Evolutionary conservation across 2,113 vertebrate genomes (phyloP).

Genomic region (Peromyscus polionotus): DNA sequence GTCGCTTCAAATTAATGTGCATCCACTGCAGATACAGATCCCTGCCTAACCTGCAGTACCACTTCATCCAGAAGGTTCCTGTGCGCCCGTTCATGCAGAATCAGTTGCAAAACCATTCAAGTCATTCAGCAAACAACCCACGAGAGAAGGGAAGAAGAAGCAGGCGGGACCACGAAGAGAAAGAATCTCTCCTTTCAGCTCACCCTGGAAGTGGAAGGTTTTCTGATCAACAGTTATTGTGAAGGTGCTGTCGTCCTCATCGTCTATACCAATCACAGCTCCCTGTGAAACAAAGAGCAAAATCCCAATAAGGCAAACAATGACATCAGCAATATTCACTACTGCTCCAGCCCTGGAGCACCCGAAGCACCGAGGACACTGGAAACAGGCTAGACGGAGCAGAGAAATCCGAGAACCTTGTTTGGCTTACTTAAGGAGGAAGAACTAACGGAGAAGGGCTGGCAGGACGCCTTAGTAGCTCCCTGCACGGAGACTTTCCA

Average conservation of each 20-base stretch:
- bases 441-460: background rate
- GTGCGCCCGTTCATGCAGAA: conserved; percentile 82
- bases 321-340: conserved; percentile 93
- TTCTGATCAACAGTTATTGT: conserved; percentile 99
- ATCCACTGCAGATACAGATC: conserved; percentile 87
- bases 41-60: conserved; percentile 88
- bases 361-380: conserved; percentile 81
- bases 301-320: conserved; percentile 92
- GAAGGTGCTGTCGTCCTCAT: conserved; percentile 99
- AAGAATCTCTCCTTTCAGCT: conserved; percentile 88
- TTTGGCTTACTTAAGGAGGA: conserved; percentile 32
- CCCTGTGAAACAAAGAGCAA: conserved; percentile 96
- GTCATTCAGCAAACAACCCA: conserved; percentile 83
- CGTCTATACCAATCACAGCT: conserved; percentile 99
- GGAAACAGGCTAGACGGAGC: conserved; percentile 68
- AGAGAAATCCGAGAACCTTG: conserved; percentile 35
- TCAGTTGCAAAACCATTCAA: conserved; percentile 85
- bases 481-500: conserved; percentile 20
- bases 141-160: conserved; percentile 60
- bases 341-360: conserved; percentile 87
- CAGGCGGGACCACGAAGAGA: conserved; percentile 83
- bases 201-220: conserved; percentile 99
- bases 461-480: background rate
- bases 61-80: conserved; percentile 87
- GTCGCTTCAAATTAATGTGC: conserved; percentile 86